A percentile compares a stretch with the other conserved stretches of the same genome.
These are phyloP conservation scores for Rhinophrynus dorsalis DNA, from an alignment of 2,797 vertebrate species.

Conservation along the genomic window DNA sequence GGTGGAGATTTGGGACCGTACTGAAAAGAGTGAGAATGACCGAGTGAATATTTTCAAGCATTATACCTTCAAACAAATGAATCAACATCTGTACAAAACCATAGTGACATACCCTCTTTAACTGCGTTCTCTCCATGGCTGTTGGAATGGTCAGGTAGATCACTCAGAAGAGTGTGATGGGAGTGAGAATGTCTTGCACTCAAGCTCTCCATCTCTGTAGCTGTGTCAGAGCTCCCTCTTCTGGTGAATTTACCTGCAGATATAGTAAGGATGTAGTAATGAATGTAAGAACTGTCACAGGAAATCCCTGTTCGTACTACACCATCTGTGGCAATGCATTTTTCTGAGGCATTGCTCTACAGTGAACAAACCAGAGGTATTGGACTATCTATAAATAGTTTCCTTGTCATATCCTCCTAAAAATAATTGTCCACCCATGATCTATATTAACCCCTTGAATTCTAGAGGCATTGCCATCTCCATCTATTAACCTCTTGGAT, in stretches of 20 bases:
- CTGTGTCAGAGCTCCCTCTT: constrained; percentile 89
- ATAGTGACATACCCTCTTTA: constrained; percentile 76
- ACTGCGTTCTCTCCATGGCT: constrained; percentile 92
- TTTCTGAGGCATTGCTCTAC: too few species aligned
- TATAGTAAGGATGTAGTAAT: not conserved
- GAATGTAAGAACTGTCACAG: too few species aligned
- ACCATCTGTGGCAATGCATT: too few species aligned
- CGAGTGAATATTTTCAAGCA: not conserved
- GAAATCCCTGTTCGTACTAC: too few species aligned
- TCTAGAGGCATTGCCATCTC: too few species aligned
- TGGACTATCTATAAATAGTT: too few species aligned
- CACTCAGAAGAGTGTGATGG: constrained; percentile 88
- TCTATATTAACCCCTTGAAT: too few species aligned
- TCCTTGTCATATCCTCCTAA: too few species aligned
- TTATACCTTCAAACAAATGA: too few species aligned
- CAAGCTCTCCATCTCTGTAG: constrained; percentile 90
- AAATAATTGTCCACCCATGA: too few species aligned
- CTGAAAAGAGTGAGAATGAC: constrained; percentile 59
- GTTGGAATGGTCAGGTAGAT: constrained; percentile 91
- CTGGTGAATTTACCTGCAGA: constrained; percentile 87
- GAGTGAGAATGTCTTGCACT: constrained; percentile 91
- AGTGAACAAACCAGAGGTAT: too few species aligned
- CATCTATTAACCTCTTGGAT: too few species aligned
- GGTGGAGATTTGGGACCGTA: constrained; percentile 96
- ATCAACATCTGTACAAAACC: not conserved